Conservation (phyloP, 2,797 vertebrate species). For the Eidolon dupreanum region DNA sequence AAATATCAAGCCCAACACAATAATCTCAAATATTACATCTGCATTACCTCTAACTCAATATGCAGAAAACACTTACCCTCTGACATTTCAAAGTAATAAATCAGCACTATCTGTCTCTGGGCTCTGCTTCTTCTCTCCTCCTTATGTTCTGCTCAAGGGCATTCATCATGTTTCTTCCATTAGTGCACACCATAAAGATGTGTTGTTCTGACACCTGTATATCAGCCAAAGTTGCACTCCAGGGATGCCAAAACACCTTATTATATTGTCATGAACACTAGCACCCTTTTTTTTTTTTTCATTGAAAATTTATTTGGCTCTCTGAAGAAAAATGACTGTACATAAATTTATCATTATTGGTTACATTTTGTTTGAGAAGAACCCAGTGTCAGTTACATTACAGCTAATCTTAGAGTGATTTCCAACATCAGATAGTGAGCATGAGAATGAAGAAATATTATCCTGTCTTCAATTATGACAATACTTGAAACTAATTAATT, state of each 20-base stretch:
- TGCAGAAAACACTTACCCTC: slow-evolving; percentile 73
- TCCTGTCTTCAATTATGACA: not conserved
- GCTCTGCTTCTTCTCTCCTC: slow-evolving; percentile 39
- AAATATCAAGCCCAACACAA: slow-evolving; percentile 66
- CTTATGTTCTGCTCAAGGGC: slow-evolving; percentile 66
- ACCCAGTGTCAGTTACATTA: slow-evolving; percentile 48
- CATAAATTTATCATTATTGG: slow-evolving; percentile 68
- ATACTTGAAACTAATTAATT: slow-evolving; percentile 6
- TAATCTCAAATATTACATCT: slow-evolving; percentile 69
- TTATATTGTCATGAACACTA: slow-evolving; percentile 67
- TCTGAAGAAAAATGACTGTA: slow-evolving; percentile 59
- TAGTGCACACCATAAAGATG: slow-evolving; percentile 61
- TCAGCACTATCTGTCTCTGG: slow-evolving; percentile 66
- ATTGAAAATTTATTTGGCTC: slow-evolving; percentile 34
- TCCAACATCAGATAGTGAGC: not conserved
- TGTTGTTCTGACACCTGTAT: slow-evolving; percentile 68
- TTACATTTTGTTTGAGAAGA: slow-evolving; percentile 67
- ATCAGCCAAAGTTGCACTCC: slow-evolving; percentile 61
- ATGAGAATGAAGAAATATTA: not conserved
- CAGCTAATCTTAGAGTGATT: slow-evolving; percentile 39
- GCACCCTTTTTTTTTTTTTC: not conserved
- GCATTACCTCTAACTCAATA: slow-evolving; percentile 67
- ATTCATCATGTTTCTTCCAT: slow-evolving; percentile 73
- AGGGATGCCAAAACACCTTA: slow-evolving; percentile 62
- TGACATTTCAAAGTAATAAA: slow-evolving; percentile 78